phyloP scores from a whole-genome alignment of 2,888 invertebrate genomes.

The Deilephila porcellus region DNA sequence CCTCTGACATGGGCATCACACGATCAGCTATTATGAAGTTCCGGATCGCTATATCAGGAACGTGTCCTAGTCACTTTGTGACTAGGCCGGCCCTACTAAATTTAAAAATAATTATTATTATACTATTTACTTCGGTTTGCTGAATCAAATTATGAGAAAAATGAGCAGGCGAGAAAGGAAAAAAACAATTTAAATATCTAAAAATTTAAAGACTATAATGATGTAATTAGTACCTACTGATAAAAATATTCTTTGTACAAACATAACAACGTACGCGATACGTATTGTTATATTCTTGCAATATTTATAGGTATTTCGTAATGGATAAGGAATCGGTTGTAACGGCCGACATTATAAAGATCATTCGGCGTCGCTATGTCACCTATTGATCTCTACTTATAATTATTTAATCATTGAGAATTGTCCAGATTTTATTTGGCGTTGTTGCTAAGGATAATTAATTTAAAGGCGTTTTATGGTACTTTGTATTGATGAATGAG shows the following conservation, averaged over 20 bases:
- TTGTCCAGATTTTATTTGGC: conserved; percentile 5
- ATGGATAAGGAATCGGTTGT: not conserved
- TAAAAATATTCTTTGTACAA: conserved; percentile 1
- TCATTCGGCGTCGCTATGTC: conserved; percentile 48
- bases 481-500: too few species aligned
- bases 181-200: too few species aligned
- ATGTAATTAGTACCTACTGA: not conserved
- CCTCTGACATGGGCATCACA: too few species aligned
- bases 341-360: conserved; percentile 27
- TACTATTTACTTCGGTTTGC: too few species aligned
- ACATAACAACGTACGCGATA: not conserved
- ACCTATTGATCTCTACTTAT: conserved; percentile 55
- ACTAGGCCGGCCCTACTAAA: too few species aligned
- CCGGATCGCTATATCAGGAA: too few species aligned
- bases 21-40: too few species aligned
- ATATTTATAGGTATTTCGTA: conserved; percentile 2
- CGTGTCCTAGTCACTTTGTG: too few species aligned
- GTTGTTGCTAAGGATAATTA: conserved; percentile 6
- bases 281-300: not conserved
- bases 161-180: too few species aligned
- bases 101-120: too few species aligned
- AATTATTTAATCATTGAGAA: conserved; percentile 25
- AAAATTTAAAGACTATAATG: not conserved
- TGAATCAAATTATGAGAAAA: too few species aligned
- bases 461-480: too few species aligned